Percentiles rank a stretch among this genome's conserved stretches.
Evolutionary conservation across 2,888 invertebrate genomes (phyloP).

Genomic region (Hermodice carunculata): DNA sequence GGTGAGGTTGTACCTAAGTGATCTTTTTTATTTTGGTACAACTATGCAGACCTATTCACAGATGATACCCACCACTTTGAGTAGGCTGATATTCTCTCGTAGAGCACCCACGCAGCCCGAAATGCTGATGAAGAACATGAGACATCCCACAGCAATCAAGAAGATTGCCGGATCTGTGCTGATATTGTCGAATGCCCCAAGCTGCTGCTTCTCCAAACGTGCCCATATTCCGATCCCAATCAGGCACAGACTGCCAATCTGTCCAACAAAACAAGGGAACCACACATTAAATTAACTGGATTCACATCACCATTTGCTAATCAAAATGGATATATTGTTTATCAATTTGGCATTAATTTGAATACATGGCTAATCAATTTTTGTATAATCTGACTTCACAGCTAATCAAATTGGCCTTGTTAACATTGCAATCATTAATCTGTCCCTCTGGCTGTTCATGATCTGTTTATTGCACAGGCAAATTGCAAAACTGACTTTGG

Average conservation of each 20-base stretch:
- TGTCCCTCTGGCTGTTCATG: no score
- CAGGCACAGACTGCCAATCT: slow-evolving; percentile 44
- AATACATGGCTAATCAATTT: no score
- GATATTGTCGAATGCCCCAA: slow-evolving; percentile 40
- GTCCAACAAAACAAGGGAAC: no score
- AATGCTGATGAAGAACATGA: slow-evolving; percentile 46
- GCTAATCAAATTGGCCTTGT: no score
- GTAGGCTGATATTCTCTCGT: slow-evolving; percentile 43
- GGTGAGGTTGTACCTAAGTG: neutral
- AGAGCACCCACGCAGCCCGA: slow-evolving; percentile 47
- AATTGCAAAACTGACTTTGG: no score
- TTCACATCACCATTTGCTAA: no score
- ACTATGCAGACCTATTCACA: neutral
- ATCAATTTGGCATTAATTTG: no score
- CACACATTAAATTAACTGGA: no score
- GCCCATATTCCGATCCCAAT: slow-evolving; percentile 46
- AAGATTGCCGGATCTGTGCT: slow-evolving; percentile 44
- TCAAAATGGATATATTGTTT: no score
- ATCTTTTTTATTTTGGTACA: neutral
- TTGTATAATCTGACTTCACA: no score
- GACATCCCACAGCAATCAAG: slow-evolving; percentile 40
- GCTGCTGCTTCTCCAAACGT: slow-evolving; percentile 31
- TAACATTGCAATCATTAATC: no score
- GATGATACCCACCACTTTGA: slow-evolving; percentile 40
- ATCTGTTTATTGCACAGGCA: no score